Percentiles rank a stretch among this genome's conserved stretches.
Conservation (phyloP, 2,797 vertebrate species). For the Sebastes hubbsi region DNA sequence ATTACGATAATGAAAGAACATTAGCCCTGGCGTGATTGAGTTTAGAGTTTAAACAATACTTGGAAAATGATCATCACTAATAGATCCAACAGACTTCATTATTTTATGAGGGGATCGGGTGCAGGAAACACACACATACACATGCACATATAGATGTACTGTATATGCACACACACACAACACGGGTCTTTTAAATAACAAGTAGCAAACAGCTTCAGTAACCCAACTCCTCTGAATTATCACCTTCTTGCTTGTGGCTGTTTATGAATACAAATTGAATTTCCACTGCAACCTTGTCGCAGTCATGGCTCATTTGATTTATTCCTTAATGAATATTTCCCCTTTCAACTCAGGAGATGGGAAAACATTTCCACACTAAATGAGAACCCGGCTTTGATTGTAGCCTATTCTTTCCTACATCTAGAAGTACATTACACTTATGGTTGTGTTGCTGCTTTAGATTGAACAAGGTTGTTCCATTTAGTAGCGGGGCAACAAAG, state of each 20-base stretch:
- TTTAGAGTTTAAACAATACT: slow-evolving; percentile 74
- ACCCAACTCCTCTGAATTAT: slow-evolving; percentile 80
- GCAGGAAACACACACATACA: neutral
- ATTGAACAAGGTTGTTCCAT: slow-evolving; percentile 56
- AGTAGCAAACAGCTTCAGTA: slow-evolving; percentile 64
- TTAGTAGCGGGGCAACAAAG: slow-evolving; percentile 46
- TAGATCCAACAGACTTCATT: slow-evolving; percentile 63
- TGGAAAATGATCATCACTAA: slow-evolving; percentile 62
- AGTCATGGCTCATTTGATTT: slow-evolving; percentile 85
- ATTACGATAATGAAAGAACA: slow-evolving; percentile 58
- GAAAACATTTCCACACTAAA: slow-evolving; percentile 77
- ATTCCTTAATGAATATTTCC: slow-evolving; percentile 84
- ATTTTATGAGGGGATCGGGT: slow-evolving; percentile 52
- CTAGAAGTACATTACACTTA: slow-evolving; percentile 68
- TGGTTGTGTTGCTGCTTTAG: slow-evolving; percentile 48
- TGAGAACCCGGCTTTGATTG: slow-evolving; percentile 70
- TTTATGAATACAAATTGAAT: slow-evolving; percentile 86
- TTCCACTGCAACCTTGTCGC: slow-evolving; percentile 68
- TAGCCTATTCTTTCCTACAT: slow-evolving; percentile 60
- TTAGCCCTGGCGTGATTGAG: slow-evolving; percentile 58
- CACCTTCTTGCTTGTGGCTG: slow-evolving; percentile 77
- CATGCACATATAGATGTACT: neutral
- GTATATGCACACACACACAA: neutral
- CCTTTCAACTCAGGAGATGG: slow-evolving; percentile 77
- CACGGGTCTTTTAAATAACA: slow-evolving; percentile 74